Base-by-base conservation (phyloP, 2,113 vertebrate genomes). In the Charina bottae region DNA sequence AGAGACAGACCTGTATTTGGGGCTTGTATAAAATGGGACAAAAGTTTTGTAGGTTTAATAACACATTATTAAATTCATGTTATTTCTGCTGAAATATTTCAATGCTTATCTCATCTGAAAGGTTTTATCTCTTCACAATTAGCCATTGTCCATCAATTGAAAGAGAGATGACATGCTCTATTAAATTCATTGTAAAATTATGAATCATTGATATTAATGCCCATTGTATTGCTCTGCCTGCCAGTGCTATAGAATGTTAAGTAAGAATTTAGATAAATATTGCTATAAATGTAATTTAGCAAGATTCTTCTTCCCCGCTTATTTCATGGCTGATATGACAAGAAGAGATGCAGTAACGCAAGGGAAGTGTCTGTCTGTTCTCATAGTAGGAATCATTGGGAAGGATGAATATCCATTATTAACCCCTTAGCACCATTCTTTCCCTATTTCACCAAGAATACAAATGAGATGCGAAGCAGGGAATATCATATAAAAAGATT, bases 151-250 rank as follows among this genome's bases (percentile, higher is more conserved):
- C 87, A 83, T 90, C 85, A 91, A 54, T 90, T 93, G 33, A 90
- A 95, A 87, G 0, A 7, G 26, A 68, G 49, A 68, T 2, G 88
- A n/a, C 93, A 42, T 78, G 9, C 37, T 95, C 89, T 91, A 37
- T 94, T 94, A 92, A 54, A 26, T 49, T 93, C 19, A 37, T 58
- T 78, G 10, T 10, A 49, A 92, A 94, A 95, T 93, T 94, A 94
- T 53, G 92, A 95, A 94, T 94, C 26, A 60, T 87, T 95, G 8
- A 0, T 89, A 95, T 95, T 92, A 96, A 93, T 92, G 56, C 10
- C 90, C 58, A 93, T 95, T 92, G 95, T 95, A 93, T 93, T 95
- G 86, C 26, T 46, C 6, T 92, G 90, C 86, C 56, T 93, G 87
- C 64, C 91, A 54, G 89, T 94, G 87, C 15, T 24, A 88, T 46